Percentiles rank a stretch among this genome's conserved stretches.
These are phyloP conservation scores for Terebella lapidaria DNA, from an alignment of 2,888 invertebrate genomes.

Conservation along the genomic window DNA sequence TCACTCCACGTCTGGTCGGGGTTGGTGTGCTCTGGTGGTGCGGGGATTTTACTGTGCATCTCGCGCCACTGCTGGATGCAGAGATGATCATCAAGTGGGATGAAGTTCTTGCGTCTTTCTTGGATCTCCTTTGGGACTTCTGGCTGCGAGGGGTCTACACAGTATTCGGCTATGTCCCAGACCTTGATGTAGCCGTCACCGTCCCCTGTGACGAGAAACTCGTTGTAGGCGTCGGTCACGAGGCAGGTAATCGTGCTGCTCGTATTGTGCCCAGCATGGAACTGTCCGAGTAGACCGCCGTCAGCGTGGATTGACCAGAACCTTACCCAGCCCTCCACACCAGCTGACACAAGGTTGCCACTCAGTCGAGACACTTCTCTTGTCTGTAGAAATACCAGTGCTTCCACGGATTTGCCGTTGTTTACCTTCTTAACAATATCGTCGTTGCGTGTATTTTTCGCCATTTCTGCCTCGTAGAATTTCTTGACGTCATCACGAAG, in stretches of 20 bases:
- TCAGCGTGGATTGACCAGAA: conserved; percentile 76
- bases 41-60: neutral
- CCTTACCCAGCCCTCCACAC: conserved; percentile 67
- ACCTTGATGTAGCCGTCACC: conserved; percentile 33
- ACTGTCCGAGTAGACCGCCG: conserved; percentile 68
- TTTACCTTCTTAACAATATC: neutral
- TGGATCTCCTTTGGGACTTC: neutral
- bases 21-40: conserved; percentile 5
- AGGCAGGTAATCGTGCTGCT: conserved; percentile 62
- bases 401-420: neutral
- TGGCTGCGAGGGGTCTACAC: neutral
- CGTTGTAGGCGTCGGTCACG: conserved; percentile 67
- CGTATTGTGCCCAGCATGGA: conserved; percentile 65
- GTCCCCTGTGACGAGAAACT: conserved; percentile 60
- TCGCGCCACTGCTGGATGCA: neutral
- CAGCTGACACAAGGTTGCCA: neutral
- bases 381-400: conserved; percentile 35
- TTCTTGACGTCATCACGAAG: neutral
- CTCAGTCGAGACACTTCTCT: neutral
- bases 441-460: neutral
- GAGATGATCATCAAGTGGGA: neutral
- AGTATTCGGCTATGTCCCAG: conserved; percentile 7
- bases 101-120: neutral
- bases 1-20: neutral
- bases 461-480: neutral